Evolutionary conservation across 2,797 vertebrate species (phyloP), one percentile per base, ranked within the genome.

Genomic region (Syncerus caffer): DNA sequence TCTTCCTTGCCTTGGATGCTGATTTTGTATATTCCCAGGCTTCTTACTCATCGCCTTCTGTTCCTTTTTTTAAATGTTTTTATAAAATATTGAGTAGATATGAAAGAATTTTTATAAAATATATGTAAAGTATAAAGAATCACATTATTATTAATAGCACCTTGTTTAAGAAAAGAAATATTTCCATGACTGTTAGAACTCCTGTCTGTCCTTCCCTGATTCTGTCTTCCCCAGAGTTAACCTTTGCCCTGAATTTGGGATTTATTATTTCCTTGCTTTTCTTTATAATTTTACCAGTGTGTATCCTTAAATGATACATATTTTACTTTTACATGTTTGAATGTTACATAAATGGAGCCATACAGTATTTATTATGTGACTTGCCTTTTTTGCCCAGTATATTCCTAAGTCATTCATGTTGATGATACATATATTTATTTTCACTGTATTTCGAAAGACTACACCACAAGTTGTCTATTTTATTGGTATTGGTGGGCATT

Each of bases 1-100:
- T 95, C 82, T 83, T 94, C 14, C 23, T 93, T 91, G 67, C 80
- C n/a, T 95, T 31, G 38, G 58, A 79, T 85, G 60, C 91, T 92
- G 85, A 91, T 93, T 96, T 95, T 95, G 42, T 79, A 55, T 88
- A 95, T 93, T 95, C 58, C 16, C 17, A 85, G 67, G 31, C 53
- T 85, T 90, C 90, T 95, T 95, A 87, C 64, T 96, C 84, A 91
- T 96, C 0, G 19, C 83, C 78, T 95, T 96, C 95, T 93, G 90
- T 95, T 89, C 67, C 92, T 96, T 92, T 60, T 79, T 86, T 78
- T 42, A 58, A 89, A 58, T 74, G 31, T 93, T 86, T 95, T 89
- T 89, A 86, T 86, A 90, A 79, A 92, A 64, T 83, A 93, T 85
- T 80, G 47, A 64, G 14, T 86, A 55, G 82, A 64, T 55, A 55